A percentile compares a stretch with the other conserved stretches of the same genome.
phyloP scores from a whole-genome alignment of 2,888 invertebrate species.

The Trissoscelio sp. region DNA sequence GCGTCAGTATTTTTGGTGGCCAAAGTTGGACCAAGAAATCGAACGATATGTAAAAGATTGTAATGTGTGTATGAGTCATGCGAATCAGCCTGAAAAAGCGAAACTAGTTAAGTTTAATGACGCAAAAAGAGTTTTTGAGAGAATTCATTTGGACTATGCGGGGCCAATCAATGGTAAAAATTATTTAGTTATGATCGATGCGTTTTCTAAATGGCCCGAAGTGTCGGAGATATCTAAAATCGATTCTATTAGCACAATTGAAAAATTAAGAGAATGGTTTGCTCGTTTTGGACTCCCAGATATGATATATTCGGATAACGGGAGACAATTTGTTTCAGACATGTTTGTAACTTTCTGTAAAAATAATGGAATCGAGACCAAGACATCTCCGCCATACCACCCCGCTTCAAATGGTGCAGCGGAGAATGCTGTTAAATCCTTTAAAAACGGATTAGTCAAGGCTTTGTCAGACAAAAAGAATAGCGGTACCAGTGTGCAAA shows the following conservation, averaged over 20 bases:
- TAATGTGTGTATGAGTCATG: slow-evolving; percentile 50
- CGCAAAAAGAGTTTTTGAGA: slow-evolving; percentile 63
- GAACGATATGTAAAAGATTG: slow-evolving; percentile 58
- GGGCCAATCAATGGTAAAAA: slow-evolving; percentile 63
- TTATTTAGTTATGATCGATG: slow-evolving; percentile 69
- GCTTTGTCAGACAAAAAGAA: slow-evolving; percentile 12
- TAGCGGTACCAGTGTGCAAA: not conserved
- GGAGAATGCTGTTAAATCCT: slow-evolving; percentile 48
- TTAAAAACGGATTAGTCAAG: slow-evolving; percentile 51
- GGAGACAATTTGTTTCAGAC: slow-evolving; percentile 59
- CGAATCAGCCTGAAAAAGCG: slow-evolving; percentile 61
- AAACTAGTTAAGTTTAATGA: slow-evolving; percentile 64
- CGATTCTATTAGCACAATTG: slow-evolving; percentile 46
- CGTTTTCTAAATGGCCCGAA: slow-evolving; percentile 65
- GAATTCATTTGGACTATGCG: slow-evolving; percentile 67
- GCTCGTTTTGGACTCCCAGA: slow-evolving; percentile 63
- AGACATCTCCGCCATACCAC: slow-evolving; percentile 50
- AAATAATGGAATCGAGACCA: slow-evolving; percentile 30
- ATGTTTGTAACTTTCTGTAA: slow-evolving; percentile 39
- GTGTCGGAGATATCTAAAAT: slow-evolving; percentile 54
- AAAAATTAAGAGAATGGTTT: slow-evolving; percentile 61
- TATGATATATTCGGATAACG: slow-evolving; percentile 68
- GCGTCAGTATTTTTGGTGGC: slow-evolving; percentile 73
- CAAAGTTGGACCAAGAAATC: slow-evolving; percentile 68
- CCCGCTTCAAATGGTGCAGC: slow-evolving; percentile 49